These are phyloP conservation scores for Peromyscus californicus DNA, from an alignment of 2,113 vertebrate genomes.

Conservation along the genomic window DNA sequence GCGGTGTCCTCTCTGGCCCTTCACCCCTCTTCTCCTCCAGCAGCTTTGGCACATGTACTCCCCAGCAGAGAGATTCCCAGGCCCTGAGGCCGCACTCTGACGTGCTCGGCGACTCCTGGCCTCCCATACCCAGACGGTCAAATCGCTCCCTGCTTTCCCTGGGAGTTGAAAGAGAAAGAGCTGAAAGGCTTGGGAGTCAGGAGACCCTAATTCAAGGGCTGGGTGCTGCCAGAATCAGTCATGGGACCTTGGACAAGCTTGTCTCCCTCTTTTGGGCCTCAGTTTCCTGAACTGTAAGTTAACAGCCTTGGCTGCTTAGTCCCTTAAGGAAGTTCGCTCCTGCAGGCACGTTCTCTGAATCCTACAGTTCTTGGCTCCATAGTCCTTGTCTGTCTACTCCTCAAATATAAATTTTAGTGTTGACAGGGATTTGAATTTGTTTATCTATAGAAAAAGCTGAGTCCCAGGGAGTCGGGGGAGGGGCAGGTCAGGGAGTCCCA, in stretches of 20 bases:
- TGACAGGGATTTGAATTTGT: slow-evolving; percentile 54
- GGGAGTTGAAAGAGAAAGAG: slow-evolving; percentile 61
- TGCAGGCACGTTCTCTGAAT: background rate
- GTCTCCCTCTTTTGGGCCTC: slow-evolving; percentile 25
- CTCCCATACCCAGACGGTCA: slow-evolving; percentile 22
- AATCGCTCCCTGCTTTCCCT: slow-evolving; percentile 69
- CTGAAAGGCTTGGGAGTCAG: slow-evolving; percentile 52
- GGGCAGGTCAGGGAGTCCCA: background rate
- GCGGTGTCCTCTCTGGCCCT: background rate
- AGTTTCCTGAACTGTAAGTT: background rate
- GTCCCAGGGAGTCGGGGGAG: background rate
- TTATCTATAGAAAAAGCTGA: slow-evolving; percentile 33
- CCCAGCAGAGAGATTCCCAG: slow-evolving; percentile 70
- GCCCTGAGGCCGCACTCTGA: slow-evolving; percentile 39
- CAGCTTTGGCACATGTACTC: slow-evolving; percentile 40
- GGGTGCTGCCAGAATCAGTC: slow-evolving; percentile 10
- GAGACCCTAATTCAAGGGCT: slow-evolving; percentile 17
- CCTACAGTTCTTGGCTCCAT: background rate
- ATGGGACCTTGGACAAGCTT: background rate
- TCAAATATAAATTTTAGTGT: slow-evolving; percentile 41
- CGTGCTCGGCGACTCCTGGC: slow-evolving; percentile 21
- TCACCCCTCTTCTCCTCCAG: background rate
- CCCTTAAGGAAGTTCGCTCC: background rate
- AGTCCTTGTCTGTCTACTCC: slow-evolving; percentile 24
- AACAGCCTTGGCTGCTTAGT: background rate